Conservation (phyloP, 2,113 vertebrate species). For the Columbina picui region DNA sequence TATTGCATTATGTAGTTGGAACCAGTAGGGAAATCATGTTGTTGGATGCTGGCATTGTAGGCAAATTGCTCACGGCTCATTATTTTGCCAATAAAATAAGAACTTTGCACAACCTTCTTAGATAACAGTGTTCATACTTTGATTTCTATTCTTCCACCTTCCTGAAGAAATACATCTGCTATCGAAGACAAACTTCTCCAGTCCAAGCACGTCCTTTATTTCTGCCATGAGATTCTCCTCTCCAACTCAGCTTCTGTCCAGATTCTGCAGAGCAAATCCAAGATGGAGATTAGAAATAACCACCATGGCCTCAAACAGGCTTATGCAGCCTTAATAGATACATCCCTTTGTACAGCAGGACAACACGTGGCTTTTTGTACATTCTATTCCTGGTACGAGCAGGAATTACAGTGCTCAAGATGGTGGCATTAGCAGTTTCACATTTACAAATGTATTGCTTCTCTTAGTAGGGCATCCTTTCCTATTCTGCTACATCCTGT, state of each 20-base stretch:
- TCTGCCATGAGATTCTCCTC: neutral
- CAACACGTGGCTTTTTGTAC: neutral
- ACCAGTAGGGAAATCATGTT: accelerated
- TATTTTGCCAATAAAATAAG: neutral
- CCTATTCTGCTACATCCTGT: neutral
- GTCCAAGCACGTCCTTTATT: accelerated
- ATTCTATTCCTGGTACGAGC: accelerated
- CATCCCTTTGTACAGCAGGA: neutral
- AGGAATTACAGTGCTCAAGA: neutral
- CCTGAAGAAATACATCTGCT: neutral
- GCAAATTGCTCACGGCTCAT: neutral
- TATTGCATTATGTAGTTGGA: neutral
- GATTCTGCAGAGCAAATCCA: neutral
- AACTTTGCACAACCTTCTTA: neutral
- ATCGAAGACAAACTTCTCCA: accelerated
- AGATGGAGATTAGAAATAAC: neutral
- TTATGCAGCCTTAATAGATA: neutral
- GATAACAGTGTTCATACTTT: neutral
- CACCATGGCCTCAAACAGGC: neutral
- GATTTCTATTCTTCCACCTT: neutral
- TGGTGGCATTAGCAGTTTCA: neutral
- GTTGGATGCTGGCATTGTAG: neutral
- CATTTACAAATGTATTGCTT: neutral
- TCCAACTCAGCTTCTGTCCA: neutral
- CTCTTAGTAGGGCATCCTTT: neutral